Conservation (phyloP, 1,140 invertebrate species). For the Homarus americanus region DNA sequence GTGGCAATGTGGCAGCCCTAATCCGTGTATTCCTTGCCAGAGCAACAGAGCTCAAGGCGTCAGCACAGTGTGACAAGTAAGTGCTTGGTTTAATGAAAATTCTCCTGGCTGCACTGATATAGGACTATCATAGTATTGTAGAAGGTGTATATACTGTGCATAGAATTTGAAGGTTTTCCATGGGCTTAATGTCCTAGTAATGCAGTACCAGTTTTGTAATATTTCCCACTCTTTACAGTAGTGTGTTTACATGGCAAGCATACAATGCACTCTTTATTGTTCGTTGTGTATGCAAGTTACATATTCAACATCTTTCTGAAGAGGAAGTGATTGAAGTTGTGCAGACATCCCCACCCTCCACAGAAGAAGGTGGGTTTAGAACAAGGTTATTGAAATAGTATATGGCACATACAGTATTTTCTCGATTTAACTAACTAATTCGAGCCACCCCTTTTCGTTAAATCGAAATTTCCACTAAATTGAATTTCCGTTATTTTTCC, state of each 20-base stretch:
- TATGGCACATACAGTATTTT: too few species aligned
- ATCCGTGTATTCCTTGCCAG: constrained; percentile 90
- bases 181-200: not conserved
- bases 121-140: not conserved
- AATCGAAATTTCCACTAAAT: too few species aligned
- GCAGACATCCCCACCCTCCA: constrained; percentile 75
- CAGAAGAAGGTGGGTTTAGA: too few species aligned
- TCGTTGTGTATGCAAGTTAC: constrained; percentile 91
- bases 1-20: constrained; percentile 92
- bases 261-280: constrained; percentile 96
- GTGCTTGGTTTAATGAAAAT: not conserved
- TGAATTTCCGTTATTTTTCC: too few species aligned
- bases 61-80: constrained; percentile 83
- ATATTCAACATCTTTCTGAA: constrained; percentile 84
- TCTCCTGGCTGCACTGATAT: not conserved
- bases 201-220: constrained; percentile 16
- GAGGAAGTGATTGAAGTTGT: constrained; percentile 80
- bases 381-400: too few species aligned
- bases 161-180: too few species aligned
- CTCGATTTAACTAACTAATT: too few species aligned
- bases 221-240: constrained; percentile 82
- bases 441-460: too few species aligned
- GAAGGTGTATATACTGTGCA: too few species aligned
- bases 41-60: constrained; percentile 87
- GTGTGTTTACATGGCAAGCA: constrained; percentile 95